Base-by-base conservation (phyloP, 2,797 vertebrate species). In the Eptatretus atami region DNA sequence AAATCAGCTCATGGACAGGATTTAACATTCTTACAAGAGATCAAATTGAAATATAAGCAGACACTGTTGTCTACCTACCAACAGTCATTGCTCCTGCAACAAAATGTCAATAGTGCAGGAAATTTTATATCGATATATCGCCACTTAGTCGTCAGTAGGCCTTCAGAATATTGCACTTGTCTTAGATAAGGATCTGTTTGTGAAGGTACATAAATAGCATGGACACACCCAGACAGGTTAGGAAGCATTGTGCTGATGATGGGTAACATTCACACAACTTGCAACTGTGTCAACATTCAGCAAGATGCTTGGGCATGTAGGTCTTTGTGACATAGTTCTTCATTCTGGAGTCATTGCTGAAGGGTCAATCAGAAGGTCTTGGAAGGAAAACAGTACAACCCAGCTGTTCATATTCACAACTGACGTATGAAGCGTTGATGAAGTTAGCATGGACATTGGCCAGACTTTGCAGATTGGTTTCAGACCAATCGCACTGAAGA, bases 381-480 rank as follows among this genome's bases (percentile, higher is more conserved):
- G 57, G 57, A 61, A 25, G 12, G 25, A 2, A 25, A 19, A 19
- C 19, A 19, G 19, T 2, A 12, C 57, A 61, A 61, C 11, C 11
- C 9, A n/a, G 11, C 11, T 61, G 9, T 61, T 3, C 57, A 61
- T 25, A 9, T 61, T 61, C 12, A 61, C 12, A 61, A 61, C 9
- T 61, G 57, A 61, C 12, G 9, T 61, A 25, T 61, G 57, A 61
- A 61, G 57, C 57, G 9, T 12, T 10, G 57, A 9, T 61, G 19
- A 12, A 61, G 11, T 10, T 61, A 9, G 57, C 57, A 10, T 61
- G 57, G 57, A 61, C 19, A 19, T 19, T 19, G 19, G 19, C 19
- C 12, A 61, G 57, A 12, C 57, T 61, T 61, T 61, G 57, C 9
- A 61, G 57, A 61, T 61, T 61, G 57, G 57, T 11, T 61, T 61